Base-by-base conservation (phyloP, 2,797 vertebrate genomes). In the Pangasius krempfi region DNA sequence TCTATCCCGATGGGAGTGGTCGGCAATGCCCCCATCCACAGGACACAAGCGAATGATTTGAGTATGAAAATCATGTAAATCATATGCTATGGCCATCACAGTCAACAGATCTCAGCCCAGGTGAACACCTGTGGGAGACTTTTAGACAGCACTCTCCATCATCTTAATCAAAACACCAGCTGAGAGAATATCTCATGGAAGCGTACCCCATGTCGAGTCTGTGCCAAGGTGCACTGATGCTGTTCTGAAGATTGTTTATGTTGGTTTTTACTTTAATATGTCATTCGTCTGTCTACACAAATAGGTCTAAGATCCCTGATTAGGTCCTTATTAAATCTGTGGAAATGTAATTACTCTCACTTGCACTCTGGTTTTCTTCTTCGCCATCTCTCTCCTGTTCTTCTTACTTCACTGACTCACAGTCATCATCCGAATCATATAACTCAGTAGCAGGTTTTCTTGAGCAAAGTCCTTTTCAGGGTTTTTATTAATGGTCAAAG, bases 301-400 rank as follows among this genome's bases (percentile, higher is more conserved):
- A 56, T 82, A 27, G 44, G 56, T 62, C 79, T 82, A 33, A 40
- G 79, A 82, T 82, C 79, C 22, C 79, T 82, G 56, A 82, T 82
- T 82, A 82, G 12, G 22, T 82, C 20, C 56, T 82, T 56, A 82
- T 82, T 44, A 82, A 40, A 62, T 81, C 33, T 79, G 86, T 79
- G 44, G 60, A 83, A n/a, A 64, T 80, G 37, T 84, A 72, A 64
- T n/a, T 56, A 56, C 30, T 85, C 56, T 73, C 56, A 70, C 7
- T 73, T 68, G 44, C 62, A 25, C 83, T 47, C 40, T 47, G 37
- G 30, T 62, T 86, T 79, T 12, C 64, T 40, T 86, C 86, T 87
- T 62, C 66, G 56, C 37, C 47, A 25, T 58, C 64, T 47, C 44
- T 70, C 54, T 68, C 12, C 37, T 78, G 22, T 30, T 56, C 22